Percentiles rank a stretch among this genome's conserved stretches.
Evolutionary conservation across 2,888 invertebrate genomes (phyloP).

Genomic region (Morinoia aosen): DNA sequence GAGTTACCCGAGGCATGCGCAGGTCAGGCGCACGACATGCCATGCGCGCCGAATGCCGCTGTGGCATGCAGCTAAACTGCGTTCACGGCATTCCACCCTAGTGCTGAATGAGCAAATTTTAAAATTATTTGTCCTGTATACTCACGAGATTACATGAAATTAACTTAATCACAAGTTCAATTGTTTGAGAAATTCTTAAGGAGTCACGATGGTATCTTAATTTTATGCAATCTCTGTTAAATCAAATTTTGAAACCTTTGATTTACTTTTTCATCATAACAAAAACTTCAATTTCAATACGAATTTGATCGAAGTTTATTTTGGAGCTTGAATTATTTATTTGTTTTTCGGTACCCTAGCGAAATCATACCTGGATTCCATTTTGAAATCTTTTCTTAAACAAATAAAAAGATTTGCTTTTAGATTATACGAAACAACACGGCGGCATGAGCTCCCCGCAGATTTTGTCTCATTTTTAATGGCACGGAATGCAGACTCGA

Average conservation of each 20-base stretch:
- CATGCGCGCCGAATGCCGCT: background rate
- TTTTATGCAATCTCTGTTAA: background rate
- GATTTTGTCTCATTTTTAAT: too few species aligned
- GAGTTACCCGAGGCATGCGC: background rate
- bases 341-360: background rate
- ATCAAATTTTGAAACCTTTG: background rate
- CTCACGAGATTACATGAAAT: background rate
- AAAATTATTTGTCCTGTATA: background rate
- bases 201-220: background rate
- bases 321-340: background rate
- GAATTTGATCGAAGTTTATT: background rate
- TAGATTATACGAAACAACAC: too few species aligned
- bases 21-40: background rate
- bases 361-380: background rate
- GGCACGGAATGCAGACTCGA: too few species aligned
- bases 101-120: background rate
- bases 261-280: background rate
- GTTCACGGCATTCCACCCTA: background rate
- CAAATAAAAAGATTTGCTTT: too few species aligned
- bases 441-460: too few species aligned
- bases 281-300: background rate
- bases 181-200: background rate
- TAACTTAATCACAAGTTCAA: background rate
- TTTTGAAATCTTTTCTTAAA: background rate
- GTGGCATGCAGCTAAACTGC: background rate